Evolutionary conservation across 1,140 invertebrate species (phyloP).

Genomic region (Atta cephalotes): DNA sequence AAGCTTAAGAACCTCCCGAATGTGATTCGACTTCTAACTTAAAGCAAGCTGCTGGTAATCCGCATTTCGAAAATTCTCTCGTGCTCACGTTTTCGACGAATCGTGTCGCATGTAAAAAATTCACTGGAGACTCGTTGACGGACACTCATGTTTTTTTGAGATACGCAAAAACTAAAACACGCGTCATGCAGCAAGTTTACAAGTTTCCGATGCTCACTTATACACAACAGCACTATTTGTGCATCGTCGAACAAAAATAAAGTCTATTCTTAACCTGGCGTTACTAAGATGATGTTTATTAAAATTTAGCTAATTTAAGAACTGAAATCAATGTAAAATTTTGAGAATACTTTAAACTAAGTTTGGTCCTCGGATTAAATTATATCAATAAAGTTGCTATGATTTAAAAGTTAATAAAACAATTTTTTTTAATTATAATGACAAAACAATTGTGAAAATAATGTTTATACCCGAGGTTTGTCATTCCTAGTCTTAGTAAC

Average conservation of each 20-base stretch:
- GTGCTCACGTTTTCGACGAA: neutral
- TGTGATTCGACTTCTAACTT: slow-evolving; percentile 31
- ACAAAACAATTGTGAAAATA: neutral
- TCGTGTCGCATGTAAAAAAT: neutral
- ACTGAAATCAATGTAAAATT: neutral
- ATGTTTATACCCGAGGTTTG: neutral
- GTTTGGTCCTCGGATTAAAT: neutral
- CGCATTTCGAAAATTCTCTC: slow-evolving; percentile 2
- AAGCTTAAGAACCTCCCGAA: slow-evolving; percentile 16
- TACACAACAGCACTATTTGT: neutral
- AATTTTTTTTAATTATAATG: neutral
- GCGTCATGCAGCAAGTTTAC: slow-evolving; percentile 4
- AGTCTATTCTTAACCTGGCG: neutral
- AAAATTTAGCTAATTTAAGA: neutral
- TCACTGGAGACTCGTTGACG: neutral
- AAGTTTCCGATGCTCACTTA: neutral
- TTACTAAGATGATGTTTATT: neutral
- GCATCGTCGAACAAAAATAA: neutral
- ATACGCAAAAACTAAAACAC: slow-evolving; percentile 21
- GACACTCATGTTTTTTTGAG: neutral
- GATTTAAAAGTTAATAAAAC: neutral
- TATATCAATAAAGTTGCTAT: too few relatives aligned
- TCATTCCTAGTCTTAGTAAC: neutral
- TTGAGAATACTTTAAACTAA: neutral
- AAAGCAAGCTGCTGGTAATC: neutral